Conservation (phyloP, 2,113 vertebrate species). For the Podarcis cretensis region DNA sequence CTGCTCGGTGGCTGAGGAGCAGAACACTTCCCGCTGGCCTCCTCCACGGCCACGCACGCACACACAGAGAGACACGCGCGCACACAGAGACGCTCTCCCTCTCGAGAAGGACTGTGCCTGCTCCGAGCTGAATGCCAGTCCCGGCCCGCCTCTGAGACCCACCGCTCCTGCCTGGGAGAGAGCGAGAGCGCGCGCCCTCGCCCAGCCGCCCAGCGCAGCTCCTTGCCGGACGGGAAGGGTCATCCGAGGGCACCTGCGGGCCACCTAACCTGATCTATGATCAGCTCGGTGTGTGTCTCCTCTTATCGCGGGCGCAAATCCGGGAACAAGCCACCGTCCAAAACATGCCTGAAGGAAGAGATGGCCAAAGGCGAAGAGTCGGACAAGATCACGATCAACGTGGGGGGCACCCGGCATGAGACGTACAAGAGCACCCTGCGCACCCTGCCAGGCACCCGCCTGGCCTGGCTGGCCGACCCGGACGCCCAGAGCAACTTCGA, state of each 20-base stretch:
- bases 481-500: slow-evolving; percentile 83
- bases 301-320: slow-evolving; percentile 99
- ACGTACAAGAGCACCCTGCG: slow-evolving; percentile 96
- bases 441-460: slow-evolving; percentile 93
- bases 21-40: too few species aligned
- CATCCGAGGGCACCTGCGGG: slow-evolving; percentile 69
- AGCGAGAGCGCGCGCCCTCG: slow-evolving; percentile 7
- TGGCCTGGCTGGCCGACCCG: slow-evolving; percentile 92
- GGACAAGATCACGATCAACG: slow-evolving; percentile 96
- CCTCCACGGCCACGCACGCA: too few species aligned
- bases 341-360: slow-evolving; percentile 99
- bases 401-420: slow-evolving; percentile 95
- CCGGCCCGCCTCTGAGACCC: neutral
- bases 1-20: neutral
- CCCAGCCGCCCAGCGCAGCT: slow-evolving; percentile 51
- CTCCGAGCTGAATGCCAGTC: slow-evolving; percentile 46
- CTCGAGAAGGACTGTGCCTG: neutral
- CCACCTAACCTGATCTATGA: slow-evolving; percentile 84
- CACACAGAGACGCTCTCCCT: neutral
- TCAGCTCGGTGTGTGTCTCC: slow-evolving; percentile 99
- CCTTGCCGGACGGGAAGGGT: slow-evolving; percentile 71
- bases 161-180: neutral
- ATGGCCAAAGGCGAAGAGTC: slow-evolving; percentile 94
- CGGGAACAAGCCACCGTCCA: slow-evolving; percentile 97
- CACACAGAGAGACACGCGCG: too few species aligned